These are phyloP conservation scores for Tanaodytes sp. DNA, from an alignment of 2,888 invertebrate species.

Conservation along the genomic window DNA sequence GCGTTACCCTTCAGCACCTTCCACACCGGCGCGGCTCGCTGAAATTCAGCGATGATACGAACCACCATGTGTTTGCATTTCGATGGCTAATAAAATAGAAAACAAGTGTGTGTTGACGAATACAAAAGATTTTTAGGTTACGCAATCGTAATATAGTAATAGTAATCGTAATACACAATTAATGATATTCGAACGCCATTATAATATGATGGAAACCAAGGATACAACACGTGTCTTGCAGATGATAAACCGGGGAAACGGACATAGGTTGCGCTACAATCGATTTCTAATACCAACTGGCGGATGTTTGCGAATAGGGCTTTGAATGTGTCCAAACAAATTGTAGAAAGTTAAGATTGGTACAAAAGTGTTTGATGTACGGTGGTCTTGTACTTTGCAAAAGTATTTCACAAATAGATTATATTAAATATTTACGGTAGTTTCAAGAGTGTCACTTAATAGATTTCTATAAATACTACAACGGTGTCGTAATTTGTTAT, in stretches of 20 bases:
- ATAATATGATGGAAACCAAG: slow-evolving; percentile 6
- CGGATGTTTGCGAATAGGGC: slow-evolving; percentile 38
- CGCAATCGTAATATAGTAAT: too few species aligned
- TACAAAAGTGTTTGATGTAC: slow-evolving; percentile 1
- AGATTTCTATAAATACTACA: too few species aligned
- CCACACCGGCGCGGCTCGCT: too few species aligned
- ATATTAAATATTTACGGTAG: too few species aligned
- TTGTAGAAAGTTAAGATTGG: slow-evolving; percentile 11
- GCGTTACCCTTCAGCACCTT: too few species aligned
- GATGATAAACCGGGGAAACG: slow-evolving; percentile 31
- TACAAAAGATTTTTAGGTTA: too few species aligned
- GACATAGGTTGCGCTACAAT: slow-evolving; percentile 25
- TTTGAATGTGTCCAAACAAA: slow-evolving; percentile 21
- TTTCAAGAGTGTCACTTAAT: too few species aligned
- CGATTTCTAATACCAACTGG: slow-evolving; percentile 35
- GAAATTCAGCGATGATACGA: slow-evolving; percentile 11
- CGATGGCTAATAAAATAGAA: neutral
- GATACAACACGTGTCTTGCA: slow-evolving; percentile 39
- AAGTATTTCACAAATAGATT: too few species aligned
- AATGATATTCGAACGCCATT: too few species aligned
- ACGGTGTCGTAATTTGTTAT: too few species aligned
- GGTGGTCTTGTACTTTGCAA: neutral
- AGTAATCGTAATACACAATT: too few species aligned
- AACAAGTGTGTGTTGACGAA: too few species aligned
- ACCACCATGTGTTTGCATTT: slow-evolving; percentile 11